A percentile compares a stretch with the other conserved stretches of the same genome.
Conservation (phyloP, 35 echinoderm and acorn worm species). For the Apostichopus californicus region DNA sequence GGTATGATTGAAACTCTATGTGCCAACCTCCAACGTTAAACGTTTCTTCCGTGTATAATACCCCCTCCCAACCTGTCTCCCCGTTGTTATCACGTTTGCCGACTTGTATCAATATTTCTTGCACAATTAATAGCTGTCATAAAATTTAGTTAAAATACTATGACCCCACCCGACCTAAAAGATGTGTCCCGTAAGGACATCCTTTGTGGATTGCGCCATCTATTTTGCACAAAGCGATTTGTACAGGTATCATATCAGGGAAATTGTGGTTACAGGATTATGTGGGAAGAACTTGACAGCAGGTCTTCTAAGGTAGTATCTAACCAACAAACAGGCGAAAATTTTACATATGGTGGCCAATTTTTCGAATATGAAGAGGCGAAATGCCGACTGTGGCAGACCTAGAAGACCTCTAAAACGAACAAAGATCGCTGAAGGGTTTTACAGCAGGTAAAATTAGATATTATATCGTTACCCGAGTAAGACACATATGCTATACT, state of each 20-base stretch:
- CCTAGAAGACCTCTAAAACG: conserved; percentile 57
- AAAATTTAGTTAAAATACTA: no score
- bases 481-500: conserved; percentile 45
- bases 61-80: no score
- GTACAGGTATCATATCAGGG: background rate
- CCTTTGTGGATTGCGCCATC: conserved; percentile 17
- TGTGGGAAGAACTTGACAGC: conserved; percentile 45
- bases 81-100: no score
- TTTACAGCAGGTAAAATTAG: conserved; percentile 60
- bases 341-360: conserved; percentile 63
- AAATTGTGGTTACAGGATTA: background rate
- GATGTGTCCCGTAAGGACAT: no score
- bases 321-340: conserved; percentile 28
- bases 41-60: no score
- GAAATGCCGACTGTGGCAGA: conserved; percentile 65
- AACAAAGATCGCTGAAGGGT: conserved; percentile 53
- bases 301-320: conserved; percentile 42
- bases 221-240: background rate
- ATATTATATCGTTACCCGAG: background rate
- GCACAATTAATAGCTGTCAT: no score
- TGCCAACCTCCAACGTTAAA: no score
- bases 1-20: no score
- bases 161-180: no score
- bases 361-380: conserved; percentile 62
- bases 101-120: no score